Evolutionary conservation across 2,797 vertebrate species (phyloP).

Genomic region (Pteronotus mesoamericanus): DNA sequence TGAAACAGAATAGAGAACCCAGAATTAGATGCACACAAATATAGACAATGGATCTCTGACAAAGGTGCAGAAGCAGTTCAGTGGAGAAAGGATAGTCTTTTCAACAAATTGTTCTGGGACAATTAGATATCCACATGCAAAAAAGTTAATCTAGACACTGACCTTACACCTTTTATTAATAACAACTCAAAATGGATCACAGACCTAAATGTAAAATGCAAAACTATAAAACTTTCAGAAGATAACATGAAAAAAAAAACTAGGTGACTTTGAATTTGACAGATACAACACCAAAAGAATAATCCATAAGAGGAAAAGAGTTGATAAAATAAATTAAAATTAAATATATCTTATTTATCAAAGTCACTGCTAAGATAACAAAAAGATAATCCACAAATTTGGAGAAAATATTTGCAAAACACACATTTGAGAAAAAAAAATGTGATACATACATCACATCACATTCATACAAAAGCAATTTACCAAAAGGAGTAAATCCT

Average conservation of each 20-base stretch:
- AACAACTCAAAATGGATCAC: not conserved
- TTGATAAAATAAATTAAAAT: not conserved
- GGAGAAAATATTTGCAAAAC: not conserved
- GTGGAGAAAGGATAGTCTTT: not conserved
- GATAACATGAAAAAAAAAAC: not conserved
- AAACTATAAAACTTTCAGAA: not conserved
- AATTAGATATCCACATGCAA: not conserved
- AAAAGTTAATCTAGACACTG: not conserved
- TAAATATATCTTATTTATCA: not conserved
- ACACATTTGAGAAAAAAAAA: not conserved
- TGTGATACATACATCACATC: not conserved
- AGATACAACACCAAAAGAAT: not conserved
- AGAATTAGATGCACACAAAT: not conserved
- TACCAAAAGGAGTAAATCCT: not conserved
- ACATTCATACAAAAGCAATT: not conserved
- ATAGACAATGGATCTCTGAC: not conserved
- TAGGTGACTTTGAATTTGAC: not conserved
- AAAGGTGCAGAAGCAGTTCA: not conserved
- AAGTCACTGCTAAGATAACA: not conserved
- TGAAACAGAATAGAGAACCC: not conserved
- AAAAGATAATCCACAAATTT: not conserved
- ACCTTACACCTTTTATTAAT: not conserved
- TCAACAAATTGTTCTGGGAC: not conserved
- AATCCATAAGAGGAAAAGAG: not conserved
- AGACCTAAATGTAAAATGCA: not conserved